phyloP scores from a whole-genome alignment of 2,113 vertebrate genomes.

The Leiothrix lutea region DNA sequence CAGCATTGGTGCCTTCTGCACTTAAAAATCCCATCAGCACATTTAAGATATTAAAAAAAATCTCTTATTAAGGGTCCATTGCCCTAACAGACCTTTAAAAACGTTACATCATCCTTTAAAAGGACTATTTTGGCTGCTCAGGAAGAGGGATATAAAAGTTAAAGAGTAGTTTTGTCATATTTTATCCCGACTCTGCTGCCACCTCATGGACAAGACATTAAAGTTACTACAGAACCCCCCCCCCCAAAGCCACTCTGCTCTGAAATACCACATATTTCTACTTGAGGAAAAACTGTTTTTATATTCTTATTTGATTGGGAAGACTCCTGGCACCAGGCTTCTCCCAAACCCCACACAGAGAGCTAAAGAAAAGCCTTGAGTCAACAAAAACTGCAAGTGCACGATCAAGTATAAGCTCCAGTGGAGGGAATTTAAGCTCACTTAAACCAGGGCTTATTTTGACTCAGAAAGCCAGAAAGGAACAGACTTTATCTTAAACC shows the following conservation, averaged over 20 bases:
- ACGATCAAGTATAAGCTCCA: neutral
- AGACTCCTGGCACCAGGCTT: neutral
- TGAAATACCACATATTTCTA: neutral
- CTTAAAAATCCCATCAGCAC: neutral
- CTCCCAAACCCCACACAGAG: neutral
- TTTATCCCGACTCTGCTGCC: constrained; percentile 59
- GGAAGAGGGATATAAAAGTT: neutral
- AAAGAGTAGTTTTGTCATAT: too few relatives aligned
- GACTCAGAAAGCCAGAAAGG: neutral
- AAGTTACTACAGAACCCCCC: neutral
- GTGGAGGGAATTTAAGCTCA: constrained; percentile 17
- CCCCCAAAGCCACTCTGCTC: neutral
- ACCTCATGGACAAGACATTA: constrained; percentile 41
- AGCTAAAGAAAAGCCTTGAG: constrained; percentile 27
- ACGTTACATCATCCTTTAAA: neutral
- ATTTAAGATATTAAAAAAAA: too few relatives aligned
- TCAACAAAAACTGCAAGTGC: constrained; percentile 24
- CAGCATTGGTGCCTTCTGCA: neutral
- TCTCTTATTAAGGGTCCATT: neutral
- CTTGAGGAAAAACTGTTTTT: neutral
- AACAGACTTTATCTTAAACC: neutral
- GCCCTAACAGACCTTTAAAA: neutral
- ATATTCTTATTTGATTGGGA: neutral
- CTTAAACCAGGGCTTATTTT: constrained; percentile 27
- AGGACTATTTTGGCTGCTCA: neutral